Base-by-base conservation (phyloP, 2,113 vertebrate genomes). In the Dromaius novaehollandiae region DNA sequence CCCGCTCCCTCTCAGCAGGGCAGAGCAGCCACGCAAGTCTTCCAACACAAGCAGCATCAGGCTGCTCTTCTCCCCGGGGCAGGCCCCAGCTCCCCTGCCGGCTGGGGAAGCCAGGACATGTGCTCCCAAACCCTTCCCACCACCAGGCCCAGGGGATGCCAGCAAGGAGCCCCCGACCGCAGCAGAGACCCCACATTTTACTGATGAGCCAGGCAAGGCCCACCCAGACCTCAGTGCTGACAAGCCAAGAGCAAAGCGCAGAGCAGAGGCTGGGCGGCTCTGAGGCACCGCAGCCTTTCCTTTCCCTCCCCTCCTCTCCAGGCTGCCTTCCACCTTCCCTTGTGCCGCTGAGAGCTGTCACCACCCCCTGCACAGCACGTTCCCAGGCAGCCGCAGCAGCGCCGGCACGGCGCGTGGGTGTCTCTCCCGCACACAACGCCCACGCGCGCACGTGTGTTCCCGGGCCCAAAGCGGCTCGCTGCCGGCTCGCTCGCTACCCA, bases 211-310 rank as follows among this genome's bases (percentile, higher is more conserved):
- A 3, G 4, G 34, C 0, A 6, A 21, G 64, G 25, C 34, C 44
- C 10, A 30, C 53, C 22, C 50, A 34, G 69, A 46, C 28, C 82
- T 28, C 82, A 6, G 51, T 1, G 7, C 38, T 6, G 1, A 50
- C 36, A 79, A 44, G 58, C 26, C 83, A 48, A 5, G 24, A 20
- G 44, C 81, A 89, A 19, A 11, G 44, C 13, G 1, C 1, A 64
- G 40, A 40, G 12, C 36, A 9, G 36, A 34, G 19, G 0, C 51
- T 0, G 28, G 0, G 48, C 0, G 0, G 80, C 32, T 19, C 68
- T 24, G 61, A 21, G 56, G 9, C 34, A 32, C 63, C 74, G 2
- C 42, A 6, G 79, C 85, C 64, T 22, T 60, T 48, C 85, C 64
- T 22, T 60, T 48, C 55, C 68, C 82, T 78, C 77, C 78, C 70